Base-by-base conservation (phyloP, 2,797 vertebrate species). In the Gallinago stenura region DNA sequence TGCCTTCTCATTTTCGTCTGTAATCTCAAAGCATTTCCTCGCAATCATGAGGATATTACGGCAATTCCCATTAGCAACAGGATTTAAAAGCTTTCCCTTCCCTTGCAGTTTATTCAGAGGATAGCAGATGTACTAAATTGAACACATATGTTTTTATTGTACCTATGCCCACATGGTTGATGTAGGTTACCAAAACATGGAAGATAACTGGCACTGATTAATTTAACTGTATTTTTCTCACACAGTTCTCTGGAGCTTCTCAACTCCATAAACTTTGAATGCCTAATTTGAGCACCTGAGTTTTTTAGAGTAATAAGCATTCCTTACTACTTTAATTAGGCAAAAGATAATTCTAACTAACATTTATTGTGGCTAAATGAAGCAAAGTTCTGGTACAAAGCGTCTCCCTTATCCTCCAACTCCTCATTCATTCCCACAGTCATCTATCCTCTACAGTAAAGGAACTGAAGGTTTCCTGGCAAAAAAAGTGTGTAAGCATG, bases 1-100 rank as follows among this genome's bases (percentile, higher is more conserved):
- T 56, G 12, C 15, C 28, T 56, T 70, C 35, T 80, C 24, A 15
- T 77, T 91, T 93, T 71, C 5, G 0, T 70, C 39, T 66, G 35
- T 80, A 60, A 85, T 92, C 91, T 92, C 72, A 57, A 35, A 91
- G 43, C 50, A 68, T 94, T 95, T 97, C 87, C 87, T 92, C 22
- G 14, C 51, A 89, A 66, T 83, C 60, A 26, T 60, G 51, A 83
- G 61, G 71, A 33, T 91, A 85, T 97, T 91, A 91, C 7, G 0
- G 11, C 43, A 91, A 39, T 89, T 93, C 48, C 78, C 64, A 70
- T 87, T 61, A 83, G 53, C 58, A 77, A 83, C 14, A 69, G 39
- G 75, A 91, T 91, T 95, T 83, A 2, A 45, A 66, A 93, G 31
- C 28, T 43, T 92, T 79, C 62, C 50, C 19, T 77, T 93, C 35